These are phyloP conservation scores for Hydractinia symbiolongicarpus DNA, from an alignment of 30 jellyfish, hydroid and myxozoan species.

Conservation along the genomic window DNA sequence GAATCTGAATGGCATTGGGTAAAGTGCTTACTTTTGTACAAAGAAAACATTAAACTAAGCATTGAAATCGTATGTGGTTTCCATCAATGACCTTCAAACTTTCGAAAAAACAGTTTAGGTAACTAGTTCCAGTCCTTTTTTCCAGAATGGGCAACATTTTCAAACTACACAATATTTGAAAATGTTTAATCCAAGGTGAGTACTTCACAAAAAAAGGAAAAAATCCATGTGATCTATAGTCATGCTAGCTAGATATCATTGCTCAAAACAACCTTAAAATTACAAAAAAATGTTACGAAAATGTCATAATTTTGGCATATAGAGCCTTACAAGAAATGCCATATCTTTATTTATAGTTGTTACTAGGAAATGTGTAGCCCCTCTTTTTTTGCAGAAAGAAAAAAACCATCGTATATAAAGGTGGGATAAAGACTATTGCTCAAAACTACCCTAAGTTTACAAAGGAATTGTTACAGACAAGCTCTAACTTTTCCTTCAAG, in stretches of 20 bases:
- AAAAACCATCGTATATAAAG: background rate
- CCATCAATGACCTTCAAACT: background rate
- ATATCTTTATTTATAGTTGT: background rate
- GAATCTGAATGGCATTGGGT: background rate
- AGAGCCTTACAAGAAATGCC: background rate
- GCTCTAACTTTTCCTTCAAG: no score
- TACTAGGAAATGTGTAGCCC: background rate
- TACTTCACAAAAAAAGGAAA: background rate
- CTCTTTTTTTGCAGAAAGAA: background rate
- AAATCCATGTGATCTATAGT: background rate
- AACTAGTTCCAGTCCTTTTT: slow-evolving; percentile 2
- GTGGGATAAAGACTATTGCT: no score
- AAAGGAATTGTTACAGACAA: no score
- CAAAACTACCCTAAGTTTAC: background rate
- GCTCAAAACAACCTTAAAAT: slow-evolving; percentile 4
- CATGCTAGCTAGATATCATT: background rate
- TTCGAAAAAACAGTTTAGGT: background rate
- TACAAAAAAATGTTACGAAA: background rate
- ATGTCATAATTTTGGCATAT: background rate
- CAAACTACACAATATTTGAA: background rate
- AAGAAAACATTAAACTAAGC: background rate
- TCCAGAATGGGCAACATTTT: slow-evolving; percentile 1
- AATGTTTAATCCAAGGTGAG: background rate
- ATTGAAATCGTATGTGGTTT: background rate
- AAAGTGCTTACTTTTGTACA: background rate